These are phyloP conservation scores for Lycia hirtaria DNA, from an alignment of 2,888 invertebrate species.

Conservation along the genomic window DNA sequence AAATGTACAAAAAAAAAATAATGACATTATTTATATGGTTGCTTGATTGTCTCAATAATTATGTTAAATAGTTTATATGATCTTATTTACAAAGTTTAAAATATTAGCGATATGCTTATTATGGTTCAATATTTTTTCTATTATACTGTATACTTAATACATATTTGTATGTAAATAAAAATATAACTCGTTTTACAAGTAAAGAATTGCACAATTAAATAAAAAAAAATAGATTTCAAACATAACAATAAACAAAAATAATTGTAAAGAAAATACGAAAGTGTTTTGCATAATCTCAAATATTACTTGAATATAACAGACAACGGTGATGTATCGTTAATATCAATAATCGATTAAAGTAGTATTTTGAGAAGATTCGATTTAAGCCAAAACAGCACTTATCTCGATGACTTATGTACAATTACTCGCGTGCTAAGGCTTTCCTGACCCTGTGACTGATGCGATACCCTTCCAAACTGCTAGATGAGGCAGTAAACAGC, in stretches of 20 bases:
- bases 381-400: constrained; percentile 55
- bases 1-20: not conserved
- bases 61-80: constrained; percentile 66
- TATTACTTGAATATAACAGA: constrained; percentile 48
- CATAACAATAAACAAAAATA: constrained; percentile 78
- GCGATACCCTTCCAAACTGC: constrained; percentile 49
- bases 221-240: constrained; percentile 74
- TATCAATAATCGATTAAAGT: constrained; percentile 23
- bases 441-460: constrained; percentile 68
- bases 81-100: constrained; percentile 70
- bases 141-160: constrained; percentile 60
- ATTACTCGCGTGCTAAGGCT: constrained; percentile 61
- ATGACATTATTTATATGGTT: constrained; percentile 36
- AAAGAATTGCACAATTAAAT: constrained; percentile 71
- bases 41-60: constrained; percentile 57
- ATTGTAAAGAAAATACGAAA: constrained; percentile 50
- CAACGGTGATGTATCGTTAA: constrained; percentile 56
- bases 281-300: constrained; percentile 74
- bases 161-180: constrained; percentile 74
- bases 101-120: constrained; percentile 72
- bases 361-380: constrained; percentile 44
- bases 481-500: constrained; percentile 25
- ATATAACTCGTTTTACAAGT: constrained; percentile 68
- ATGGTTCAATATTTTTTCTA: constrained; percentile 73
- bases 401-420: constrained; percentile 54